Evolutionary conservation across 1,140 invertebrate genomes (phyloP).

Genomic region (Oryctes rhinoceros): DNA sequence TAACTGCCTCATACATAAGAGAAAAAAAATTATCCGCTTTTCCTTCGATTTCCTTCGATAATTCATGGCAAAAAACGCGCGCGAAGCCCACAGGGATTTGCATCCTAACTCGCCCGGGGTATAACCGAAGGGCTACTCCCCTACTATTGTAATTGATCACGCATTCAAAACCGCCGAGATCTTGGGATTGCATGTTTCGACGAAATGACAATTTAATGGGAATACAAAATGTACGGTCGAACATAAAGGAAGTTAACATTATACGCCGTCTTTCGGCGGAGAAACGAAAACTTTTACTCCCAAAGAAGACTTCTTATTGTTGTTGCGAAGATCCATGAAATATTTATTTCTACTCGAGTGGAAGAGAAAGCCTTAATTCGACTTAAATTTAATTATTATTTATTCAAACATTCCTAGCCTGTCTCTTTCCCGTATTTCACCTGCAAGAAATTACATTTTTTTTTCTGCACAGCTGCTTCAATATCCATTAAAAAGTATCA

Average conservation of each 20-base stretch:
- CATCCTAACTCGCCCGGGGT: neutral
- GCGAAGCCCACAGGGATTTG: neutral
- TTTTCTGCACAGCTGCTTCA: no score
- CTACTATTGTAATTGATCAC: slow-evolving; percentile 4
- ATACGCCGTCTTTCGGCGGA: neutral
- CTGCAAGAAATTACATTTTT: no score
- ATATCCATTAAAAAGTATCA: no score
- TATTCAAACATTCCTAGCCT: no score
- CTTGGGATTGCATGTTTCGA: slow-evolving; percentile 14
- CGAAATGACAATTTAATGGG: slow-evolving; percentile 23
- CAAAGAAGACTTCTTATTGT: no score
- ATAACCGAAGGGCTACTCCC: neutral
- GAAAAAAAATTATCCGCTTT: neutral
- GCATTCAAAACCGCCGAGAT: slow-evolving; percentile 15
- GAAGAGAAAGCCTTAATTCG: no score
- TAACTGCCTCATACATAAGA: no score
- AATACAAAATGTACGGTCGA: slow-evolving; percentile 3
- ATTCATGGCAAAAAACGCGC: slow-evolving; percentile 1
- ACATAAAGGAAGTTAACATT: neutral
- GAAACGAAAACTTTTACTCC: neutral
- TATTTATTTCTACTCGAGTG: no score
- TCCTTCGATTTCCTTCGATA: neutral
- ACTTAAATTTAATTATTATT: no score
- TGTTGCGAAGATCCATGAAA: no score
- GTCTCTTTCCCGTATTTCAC: no score